phyloP scores from a whole-genome alignment of 2,888 invertebrate species.

The Acanthoscelides obtectus region DNA sequence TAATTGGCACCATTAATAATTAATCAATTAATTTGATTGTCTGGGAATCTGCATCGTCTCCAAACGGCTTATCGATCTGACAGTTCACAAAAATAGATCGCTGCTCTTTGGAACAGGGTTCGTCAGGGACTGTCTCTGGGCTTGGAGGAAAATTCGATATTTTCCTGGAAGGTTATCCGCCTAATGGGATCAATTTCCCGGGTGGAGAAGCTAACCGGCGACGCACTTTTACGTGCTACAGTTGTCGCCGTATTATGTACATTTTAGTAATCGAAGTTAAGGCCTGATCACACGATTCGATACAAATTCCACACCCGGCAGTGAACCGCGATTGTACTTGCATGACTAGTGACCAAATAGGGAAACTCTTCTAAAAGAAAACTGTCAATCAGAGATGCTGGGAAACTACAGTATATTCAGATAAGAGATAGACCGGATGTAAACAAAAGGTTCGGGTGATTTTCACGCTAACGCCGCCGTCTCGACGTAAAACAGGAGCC shows the following conservation, averaged over 20 bases:
- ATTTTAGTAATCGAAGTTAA: background rate
- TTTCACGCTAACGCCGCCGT: too few species aligned
- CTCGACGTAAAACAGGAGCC: too few species aligned
- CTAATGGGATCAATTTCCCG: background rate
- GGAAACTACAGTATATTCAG: too few species aligned
- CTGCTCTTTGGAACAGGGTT: background rate
- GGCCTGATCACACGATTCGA: too few species aligned
- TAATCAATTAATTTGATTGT: background rate
- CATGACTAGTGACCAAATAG: too few species aligned
- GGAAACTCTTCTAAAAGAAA: too few species aligned
- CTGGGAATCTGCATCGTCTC: background rate
- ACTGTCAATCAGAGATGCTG: too few species aligned
- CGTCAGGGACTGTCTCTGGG: background rate
- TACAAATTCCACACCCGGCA: too few species aligned
- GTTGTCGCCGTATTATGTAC: background rate
- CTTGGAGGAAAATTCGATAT: background rate
- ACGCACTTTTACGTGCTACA: background rate
- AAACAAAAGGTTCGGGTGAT: too few species aligned
- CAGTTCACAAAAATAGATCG: background rate
- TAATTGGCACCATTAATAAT: background rate
- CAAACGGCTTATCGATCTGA: background rate
- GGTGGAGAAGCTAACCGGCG: background rate
- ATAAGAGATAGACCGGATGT: too few species aligned
- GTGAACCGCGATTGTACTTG: too few species aligned
- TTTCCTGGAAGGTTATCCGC: background rate